Evolutionary conservation across 2,888 invertebrate genomes (phyloP), one percentile per base, ranked within the genome.

Genomic region (Apodemia hepburni): DNA sequence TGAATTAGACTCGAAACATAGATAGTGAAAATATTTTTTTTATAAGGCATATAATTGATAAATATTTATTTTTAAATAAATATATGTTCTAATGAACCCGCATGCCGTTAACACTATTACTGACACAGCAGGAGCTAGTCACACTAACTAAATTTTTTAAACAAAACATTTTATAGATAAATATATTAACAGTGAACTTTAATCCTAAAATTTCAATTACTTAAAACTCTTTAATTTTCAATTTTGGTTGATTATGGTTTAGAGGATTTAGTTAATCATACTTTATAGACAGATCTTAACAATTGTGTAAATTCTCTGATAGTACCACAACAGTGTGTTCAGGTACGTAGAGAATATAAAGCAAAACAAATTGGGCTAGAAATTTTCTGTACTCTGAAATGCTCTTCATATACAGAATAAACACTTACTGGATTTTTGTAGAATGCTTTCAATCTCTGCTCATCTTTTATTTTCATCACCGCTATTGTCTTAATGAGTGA

Each of bases 401-500:
- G 75, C 75, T 68, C 70, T 66, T 78, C 71, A 74, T 72, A 64
- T 64, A 60, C 64, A 64, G 68, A 65, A 61, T 61, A 64, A 66
- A 66, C 65, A 62, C 54, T 64, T 64, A 54, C 45, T 65, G 63
- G 58, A 63, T 68, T 63, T 63, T 61, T 70, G 65, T 65, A 71
- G 69, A 71, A 70, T 73, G 68, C 77, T 74, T 76, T 71, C 73
- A 75, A 78, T 80, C 79, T 75, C 70, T 87, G 89, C 89, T 88
- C 89, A 89, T 90, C 85, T 75, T 77, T 76, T 79, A 85, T 84
- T 81, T 75, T 68, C 71, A 66, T 65, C 64, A 63, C 60, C 51
- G 63, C 59, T 62, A 62, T 60, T 58, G 63, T 65, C 58, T 65
- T 66, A 62, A 66, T 61, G 60, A 62, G 65, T 66, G 68, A 67